A percentile compares a stretch with the other conserved stretches of the same genome.
Conservation (phyloP, 2,797 vertebrate genomes). For the Myioborus miniatus region DNA sequence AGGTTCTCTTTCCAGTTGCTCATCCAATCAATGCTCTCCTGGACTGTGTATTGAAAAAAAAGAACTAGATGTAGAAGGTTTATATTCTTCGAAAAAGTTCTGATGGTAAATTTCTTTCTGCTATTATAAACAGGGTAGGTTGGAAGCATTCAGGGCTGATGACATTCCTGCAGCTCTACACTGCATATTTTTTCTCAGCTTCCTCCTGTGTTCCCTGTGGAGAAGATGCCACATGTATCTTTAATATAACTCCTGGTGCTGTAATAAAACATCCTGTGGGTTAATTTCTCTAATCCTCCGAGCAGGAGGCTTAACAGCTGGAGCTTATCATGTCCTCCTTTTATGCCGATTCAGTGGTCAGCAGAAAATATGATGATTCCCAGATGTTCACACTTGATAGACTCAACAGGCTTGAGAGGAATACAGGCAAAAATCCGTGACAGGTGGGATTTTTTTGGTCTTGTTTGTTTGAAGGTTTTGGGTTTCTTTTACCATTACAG, state of each 20-base stretch:
- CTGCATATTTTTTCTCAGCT: not conserved
- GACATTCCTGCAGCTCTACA: not conserved
- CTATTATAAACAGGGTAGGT: not conserved
- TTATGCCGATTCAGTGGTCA: slow-evolving; percentile 60
- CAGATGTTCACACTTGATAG: slow-evolving; percentile 59
- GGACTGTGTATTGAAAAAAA: not conserved
- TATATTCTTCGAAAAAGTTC: not conserved
- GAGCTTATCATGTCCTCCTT: slow-evolving; percentile 49
- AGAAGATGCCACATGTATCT: not conserved
- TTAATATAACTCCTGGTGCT: not conserved
- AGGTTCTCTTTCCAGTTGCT: not conserved
- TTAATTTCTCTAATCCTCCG: slow-evolving; percentile 59
- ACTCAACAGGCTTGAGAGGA: slow-evolving; percentile 43
- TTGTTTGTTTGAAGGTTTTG: not conserved
- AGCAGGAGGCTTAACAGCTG: slow-evolving; percentile 57
- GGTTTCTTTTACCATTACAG: not conserved
- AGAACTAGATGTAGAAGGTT: not conserved
- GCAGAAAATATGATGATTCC: slow-evolving; percentile 63
- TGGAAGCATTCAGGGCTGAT: not conserved
- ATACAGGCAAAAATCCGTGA: not conserved
- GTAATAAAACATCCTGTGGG: not conserved
- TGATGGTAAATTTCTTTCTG: not conserved
- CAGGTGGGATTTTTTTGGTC: not conserved
- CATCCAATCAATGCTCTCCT: not conserved
- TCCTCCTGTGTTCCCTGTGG: not conserved